These are phyloP conservation scores for Lerista edwardsae DNA, from an alignment of 2,797 vertebrate species.

Conservation along the genomic window DNA sequence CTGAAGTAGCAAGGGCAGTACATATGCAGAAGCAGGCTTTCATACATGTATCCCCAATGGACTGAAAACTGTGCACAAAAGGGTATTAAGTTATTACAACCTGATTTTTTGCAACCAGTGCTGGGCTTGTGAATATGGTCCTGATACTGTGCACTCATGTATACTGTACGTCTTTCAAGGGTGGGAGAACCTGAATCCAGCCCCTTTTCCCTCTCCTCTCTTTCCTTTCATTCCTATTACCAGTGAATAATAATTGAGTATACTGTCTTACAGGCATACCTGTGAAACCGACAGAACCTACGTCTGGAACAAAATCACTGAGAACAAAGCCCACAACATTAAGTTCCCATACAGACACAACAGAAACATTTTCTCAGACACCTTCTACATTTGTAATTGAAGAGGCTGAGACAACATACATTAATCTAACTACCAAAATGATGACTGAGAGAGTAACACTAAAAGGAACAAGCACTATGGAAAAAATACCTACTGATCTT, in stretches of 20 bases:
- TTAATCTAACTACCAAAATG: constrained; percentile 31
- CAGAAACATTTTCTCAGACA: constrained; percentile 42
- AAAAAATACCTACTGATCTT: constrained; percentile 41
- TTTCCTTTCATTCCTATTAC: neutral
- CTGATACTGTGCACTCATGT: neutral
- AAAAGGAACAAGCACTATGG: constrained; percentile 26
- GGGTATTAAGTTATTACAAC: neutral
- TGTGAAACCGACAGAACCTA: constrained; percentile 67
- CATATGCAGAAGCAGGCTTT: neutral
- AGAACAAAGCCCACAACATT: constrained; percentile 42
- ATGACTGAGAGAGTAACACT: constrained; percentile 32
- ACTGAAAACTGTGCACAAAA: neutral
- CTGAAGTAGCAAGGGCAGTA: neutral
- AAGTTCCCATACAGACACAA: constrained; percentile 28
- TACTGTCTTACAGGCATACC: constrained; percentile 73
- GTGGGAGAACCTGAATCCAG: neutral
- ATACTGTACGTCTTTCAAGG: neutral
- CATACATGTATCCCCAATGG: neutral
- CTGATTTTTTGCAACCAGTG: neutral
- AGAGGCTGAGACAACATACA: constrained; percentile 26
- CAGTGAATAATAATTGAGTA: constrained; percentile 31
- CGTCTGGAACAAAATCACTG: constrained; percentile 29
- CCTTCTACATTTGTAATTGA: constrained; percentile 44
- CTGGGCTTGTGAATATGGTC: neutral
- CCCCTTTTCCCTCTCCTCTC: neutral